A percentile compares a stretch with the other conserved stretches of the same genome.
Conservation (phyloP, 1,140 invertebrate species). For the Theocolax elegans region DNA sequence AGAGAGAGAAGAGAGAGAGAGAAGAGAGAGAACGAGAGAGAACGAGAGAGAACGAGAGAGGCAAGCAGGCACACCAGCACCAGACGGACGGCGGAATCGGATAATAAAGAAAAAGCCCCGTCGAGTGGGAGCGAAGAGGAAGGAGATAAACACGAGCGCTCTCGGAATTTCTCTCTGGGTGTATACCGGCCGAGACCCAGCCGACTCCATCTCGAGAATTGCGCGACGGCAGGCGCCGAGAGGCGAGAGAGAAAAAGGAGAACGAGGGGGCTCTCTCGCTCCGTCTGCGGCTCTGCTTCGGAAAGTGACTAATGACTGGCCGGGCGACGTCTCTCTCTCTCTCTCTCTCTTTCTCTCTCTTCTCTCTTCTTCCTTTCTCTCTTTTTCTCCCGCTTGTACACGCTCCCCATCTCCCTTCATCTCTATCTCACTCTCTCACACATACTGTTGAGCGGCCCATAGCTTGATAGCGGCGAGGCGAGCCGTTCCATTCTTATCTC, state of each 20-base stretch:
- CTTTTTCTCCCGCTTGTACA: background rate
- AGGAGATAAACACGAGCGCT: conserved; percentile 43
- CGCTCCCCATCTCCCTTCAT: conserved; percentile 1
- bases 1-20: conserved; percentile 36
- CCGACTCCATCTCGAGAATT: conserved; percentile 38
- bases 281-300: conserved; percentile 56
- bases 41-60: too few species aligned
- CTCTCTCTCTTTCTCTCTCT: conserved; percentile 6
- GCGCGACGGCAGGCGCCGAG: conserved; percentile 25
- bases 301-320: conserved; percentile 68
- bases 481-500: conserved; percentile 68
- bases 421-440: background rate
- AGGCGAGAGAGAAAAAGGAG: conserved; percentile 23
- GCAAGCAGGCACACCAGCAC: too few species aligned
- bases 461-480: conserved; percentile 46
- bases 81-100: conserved; percentile 29
- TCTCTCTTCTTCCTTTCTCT: background rate
- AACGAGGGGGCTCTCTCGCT: background rate
- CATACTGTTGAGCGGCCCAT: conserved; percentile 17
- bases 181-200: background rate
- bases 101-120: conserved; percentile 20
- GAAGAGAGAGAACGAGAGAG: conserved; percentile 36
- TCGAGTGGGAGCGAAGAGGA: conserved; percentile 46
- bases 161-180: conserved; percentile 27
- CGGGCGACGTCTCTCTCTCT: conserved; percentile 49